These are phyloP conservation scores for Mohoua ochrocephala DNA, from an alignment of 2,113 vertebrate species.

Conservation along the genomic window DNA sequence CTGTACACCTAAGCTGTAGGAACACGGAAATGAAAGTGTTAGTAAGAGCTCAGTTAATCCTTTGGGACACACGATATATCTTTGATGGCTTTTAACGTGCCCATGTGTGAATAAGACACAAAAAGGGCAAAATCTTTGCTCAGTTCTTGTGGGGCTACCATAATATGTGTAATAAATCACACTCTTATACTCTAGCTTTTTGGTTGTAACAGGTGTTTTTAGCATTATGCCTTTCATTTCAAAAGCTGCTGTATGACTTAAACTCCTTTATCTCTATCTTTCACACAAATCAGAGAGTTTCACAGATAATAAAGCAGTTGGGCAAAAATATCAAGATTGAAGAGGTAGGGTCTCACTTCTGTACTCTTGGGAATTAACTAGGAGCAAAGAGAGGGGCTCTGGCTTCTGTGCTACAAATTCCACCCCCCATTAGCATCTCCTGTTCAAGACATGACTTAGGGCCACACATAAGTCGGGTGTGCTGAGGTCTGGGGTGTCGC, in stretches of 20 bases:
- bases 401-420: background rate
- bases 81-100: background rate
- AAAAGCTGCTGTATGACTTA: background rate
- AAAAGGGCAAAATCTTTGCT: background rate
- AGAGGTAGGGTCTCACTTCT: background rate
- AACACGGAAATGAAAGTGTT: background rate
- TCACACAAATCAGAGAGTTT: background rate
- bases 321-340: background rate
- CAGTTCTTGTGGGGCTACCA: background rate
- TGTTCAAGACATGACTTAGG: background rate
- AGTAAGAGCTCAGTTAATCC: background rate
- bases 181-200: background rate
- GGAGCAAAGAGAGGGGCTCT: background rate
- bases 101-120: background rate
- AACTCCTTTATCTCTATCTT: background rate
- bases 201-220: background rate
- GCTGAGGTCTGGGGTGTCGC: background rate
- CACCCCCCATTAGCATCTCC: fast-evolving
- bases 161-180: background rate
- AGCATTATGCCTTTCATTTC: background rate
- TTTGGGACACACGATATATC: background rate
- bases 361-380: background rate
- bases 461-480: background rate
- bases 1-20: background rate
- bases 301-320: background rate